Conservation (phyloP, 2,113 vertebrate genomes). For the Octodon degus region DNA sequence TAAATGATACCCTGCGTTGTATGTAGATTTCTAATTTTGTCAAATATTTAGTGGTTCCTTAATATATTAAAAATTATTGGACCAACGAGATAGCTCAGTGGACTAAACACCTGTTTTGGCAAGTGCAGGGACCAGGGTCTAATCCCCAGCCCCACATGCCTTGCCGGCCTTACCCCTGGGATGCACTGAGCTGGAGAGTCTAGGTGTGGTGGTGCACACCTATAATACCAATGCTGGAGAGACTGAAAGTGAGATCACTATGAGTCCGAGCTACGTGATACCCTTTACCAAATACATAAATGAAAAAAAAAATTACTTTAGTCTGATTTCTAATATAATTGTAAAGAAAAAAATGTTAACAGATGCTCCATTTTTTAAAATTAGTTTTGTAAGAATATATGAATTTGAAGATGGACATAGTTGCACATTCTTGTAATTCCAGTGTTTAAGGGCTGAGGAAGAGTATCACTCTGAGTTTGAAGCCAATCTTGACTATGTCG, state of each 20-base stretch:
- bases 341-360: neutral
- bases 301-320: neutral
- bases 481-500: neutral
- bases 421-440: neutral
- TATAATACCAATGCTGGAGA: too few relatives aligned
- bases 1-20: neutral
- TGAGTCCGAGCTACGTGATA: too few relatives aligned
- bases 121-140: too few relatives aligned
- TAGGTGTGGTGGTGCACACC: too few relatives aligned
- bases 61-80: neutral
- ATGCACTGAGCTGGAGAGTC: too few relatives aligned
- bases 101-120: too few relatives aligned
- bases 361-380: conserved; percentile 24
- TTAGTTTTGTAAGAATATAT: neutral
- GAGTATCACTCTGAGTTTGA: neutral
- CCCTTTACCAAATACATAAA: too few relatives aligned
- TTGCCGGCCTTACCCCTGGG: too few relatives aligned
- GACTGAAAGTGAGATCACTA: too few relatives aligned
- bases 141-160: too few relatives aligned
- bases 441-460: neutral
- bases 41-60: neutral
- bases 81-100: too few relatives aligned
- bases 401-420: neutral
- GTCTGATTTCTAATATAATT: neutral
- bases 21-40: conserved; percentile 42